Evolutionary conservation across 2,797 vertebrate species (phyloP).

Genomic region (Rhinatrema bivittatum): DNA sequence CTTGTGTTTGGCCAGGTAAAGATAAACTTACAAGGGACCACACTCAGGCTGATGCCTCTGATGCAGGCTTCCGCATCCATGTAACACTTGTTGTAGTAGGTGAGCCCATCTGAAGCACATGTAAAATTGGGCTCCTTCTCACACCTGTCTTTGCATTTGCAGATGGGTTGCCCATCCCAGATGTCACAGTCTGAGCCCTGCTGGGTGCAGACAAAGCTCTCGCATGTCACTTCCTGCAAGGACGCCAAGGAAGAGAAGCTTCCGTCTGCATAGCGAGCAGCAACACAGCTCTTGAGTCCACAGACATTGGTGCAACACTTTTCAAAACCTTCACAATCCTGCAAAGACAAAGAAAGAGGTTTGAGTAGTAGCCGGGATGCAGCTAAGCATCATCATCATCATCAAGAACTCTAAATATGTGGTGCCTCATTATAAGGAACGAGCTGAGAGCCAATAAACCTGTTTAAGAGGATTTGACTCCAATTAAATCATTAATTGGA

Average conservation of each 20-base stretch:
- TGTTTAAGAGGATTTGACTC: no score
- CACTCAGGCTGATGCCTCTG: slow-evolving; percentile 68
- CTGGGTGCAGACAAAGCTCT: slow-evolving; percentile 81
- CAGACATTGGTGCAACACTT: slow-evolving; percentile 97
- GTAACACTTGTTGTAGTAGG: slow-evolving; percentile 96
- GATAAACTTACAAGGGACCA: slow-evolving; percentile 84
- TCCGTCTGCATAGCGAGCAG: slow-evolving; percentile 77
- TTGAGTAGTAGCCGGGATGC: no score
- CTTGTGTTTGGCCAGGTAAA: slow-evolving; percentile 78
- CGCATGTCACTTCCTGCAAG: slow-evolving; percentile 59
- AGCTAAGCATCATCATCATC: no score
- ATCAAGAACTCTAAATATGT: no score
- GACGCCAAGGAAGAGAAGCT: slow-evolving; percentile 39
- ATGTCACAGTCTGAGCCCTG: slow-evolving; percentile 90
- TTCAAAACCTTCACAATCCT: slow-evolving; percentile 86
- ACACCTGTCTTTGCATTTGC: slow-evolving; percentile 90
- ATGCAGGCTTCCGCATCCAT: slow-evolving; percentile 94
- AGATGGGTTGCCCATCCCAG: slow-evolving; percentile 89
- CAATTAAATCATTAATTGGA: no score
- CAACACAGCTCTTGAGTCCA: slow-evolving; percentile 87
- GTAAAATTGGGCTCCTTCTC: slow-evolving; percentile 95
- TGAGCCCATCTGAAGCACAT: slow-evolving; percentile 90
- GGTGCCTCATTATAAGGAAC: no score
- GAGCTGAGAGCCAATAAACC: no score
- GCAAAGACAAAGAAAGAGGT: not conserved